phyloP scores from a whole-genome alignment of 2,888 invertebrate species.

The Stramonita haemastoma region DNA sequence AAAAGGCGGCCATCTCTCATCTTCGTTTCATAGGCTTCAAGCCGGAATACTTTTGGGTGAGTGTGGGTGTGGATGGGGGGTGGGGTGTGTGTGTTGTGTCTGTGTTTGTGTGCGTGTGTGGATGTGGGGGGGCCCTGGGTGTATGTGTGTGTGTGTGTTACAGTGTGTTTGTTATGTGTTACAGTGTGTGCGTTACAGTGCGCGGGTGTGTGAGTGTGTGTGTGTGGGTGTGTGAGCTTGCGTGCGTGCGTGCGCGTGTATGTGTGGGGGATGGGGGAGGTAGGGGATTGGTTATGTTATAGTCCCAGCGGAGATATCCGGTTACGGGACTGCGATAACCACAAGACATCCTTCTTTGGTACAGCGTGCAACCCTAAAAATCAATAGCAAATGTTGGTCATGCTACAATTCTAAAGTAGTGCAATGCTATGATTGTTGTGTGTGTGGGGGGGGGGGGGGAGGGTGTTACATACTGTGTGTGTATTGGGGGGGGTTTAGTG shows the following conservation, averaged over 20 bases:
- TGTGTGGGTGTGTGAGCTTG: not conserved
- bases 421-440: too few species aligned
- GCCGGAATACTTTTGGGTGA: conserved; percentile 92
- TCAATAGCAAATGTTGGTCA: too few species aligned
- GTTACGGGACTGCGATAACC: too few species aligned
- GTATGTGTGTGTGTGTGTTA: not conserved
- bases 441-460: too few species aligned
- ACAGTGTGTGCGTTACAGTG: too few species aligned
- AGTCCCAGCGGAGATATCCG: too few species aligned
- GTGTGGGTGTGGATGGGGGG: conserved; percentile 37
- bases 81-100: not conserved
- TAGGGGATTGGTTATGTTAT: too few species aligned
- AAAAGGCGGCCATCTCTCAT: conserved; percentile 90
- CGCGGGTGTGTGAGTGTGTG: not conserved
- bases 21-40: conserved; percentile 90
- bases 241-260: not conserved
- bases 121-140: not conserved
- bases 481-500: too few species aligned
- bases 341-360: too few species aligned
- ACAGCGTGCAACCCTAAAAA: too few species aligned
- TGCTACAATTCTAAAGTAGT: too few species aligned
- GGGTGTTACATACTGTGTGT: too few species aligned
- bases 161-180: not conserved
- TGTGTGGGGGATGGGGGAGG: not conserved
- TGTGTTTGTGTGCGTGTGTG: not conserved